Percentiles rank a stretch among this genome's conserved stretches.
Conservation (phyloP, 2,797 vertebrate genomes). For the Momotus momota region DNA sequence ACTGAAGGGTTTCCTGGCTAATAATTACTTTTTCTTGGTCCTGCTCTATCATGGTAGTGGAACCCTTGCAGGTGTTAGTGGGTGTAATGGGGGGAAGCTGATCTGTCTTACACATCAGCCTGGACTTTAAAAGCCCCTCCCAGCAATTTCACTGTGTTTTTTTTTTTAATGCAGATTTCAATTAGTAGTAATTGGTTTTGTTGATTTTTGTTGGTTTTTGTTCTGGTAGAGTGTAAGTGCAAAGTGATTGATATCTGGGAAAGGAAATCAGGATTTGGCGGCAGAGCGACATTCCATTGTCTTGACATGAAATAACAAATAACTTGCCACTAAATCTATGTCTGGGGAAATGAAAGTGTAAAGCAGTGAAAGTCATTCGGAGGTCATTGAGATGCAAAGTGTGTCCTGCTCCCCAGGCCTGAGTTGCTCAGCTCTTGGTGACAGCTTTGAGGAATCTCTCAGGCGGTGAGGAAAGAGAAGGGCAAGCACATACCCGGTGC, state of each 20-base stretch:
- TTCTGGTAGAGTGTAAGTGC: slow-evolving; percentile 22
- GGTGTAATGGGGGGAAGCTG: neutral
- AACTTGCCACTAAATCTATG: slow-evolving; percentile 32
- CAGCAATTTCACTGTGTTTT: neutral
- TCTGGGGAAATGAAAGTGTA: slow-evolving; percentile 61
- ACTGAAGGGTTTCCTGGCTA: neutral
- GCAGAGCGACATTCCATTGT: slow-evolving; percentile 45
- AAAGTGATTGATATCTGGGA: slow-evolving; percentile 62
- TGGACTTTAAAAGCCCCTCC: slow-evolving; percentile 2
- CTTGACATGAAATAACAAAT: slow-evolving; percentile 64
- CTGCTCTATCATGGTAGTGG: neutral
- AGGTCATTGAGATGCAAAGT: slow-evolving; percentile 38
- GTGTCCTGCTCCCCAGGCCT: neutral
- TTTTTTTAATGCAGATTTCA: neutral
- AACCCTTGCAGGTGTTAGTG: neutral
- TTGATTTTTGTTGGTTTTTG: neutral
- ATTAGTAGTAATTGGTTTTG: slow-evolving; percentile 11
- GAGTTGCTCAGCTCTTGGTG: neutral
- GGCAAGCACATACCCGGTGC: accelerated
- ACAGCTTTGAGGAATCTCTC: neutral
- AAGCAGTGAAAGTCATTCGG: slow-evolving; percentile 60
- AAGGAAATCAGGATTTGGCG: slow-evolving; percentile 59
- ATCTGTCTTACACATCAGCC: neutral
- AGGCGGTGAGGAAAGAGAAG: accelerated
- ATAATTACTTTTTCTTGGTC: neutral